Percentiles rank a stretch among this genome's conserved stretches.
Conservation (phyloP, 2,113 vertebrate species). For the Galeopterus variegatus region DNA sequence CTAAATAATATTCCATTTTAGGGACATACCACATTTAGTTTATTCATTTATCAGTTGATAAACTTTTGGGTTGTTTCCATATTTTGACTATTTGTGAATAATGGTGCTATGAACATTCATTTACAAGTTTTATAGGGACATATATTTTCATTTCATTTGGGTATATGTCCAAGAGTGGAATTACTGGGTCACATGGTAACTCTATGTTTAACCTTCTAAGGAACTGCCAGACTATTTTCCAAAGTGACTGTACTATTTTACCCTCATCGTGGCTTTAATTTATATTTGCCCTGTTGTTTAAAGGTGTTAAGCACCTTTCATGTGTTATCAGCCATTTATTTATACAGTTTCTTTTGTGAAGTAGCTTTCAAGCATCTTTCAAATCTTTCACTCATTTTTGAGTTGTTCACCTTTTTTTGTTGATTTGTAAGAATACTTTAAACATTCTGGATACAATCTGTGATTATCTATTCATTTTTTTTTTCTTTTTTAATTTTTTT, state of each 20-base stretch:
- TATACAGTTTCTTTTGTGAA: background rate
- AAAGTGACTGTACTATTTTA: background rate
- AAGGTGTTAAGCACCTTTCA: constrained; percentile 20
- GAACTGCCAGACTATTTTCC: constrained; percentile 8
- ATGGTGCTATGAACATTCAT: background rate
- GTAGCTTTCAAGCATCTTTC: background rate
- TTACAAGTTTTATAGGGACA: background rate
- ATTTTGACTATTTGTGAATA: too few species aligned
- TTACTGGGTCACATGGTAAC: background rate
- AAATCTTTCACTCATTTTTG: background rate
- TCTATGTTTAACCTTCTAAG: background rate
- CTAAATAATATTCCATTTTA: background rate
- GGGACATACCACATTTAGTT: background rate
- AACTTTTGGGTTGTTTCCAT: too few species aligned
- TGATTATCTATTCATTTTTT: background rate
- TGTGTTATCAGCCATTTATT: background rate
- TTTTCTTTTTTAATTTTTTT: too few species aligned
- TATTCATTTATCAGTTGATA: too few species aligned
- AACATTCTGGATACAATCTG: constrained; percentile 5
- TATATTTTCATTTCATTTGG: background rate
- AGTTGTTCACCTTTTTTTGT: background rate
- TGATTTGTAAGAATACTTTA: background rate
- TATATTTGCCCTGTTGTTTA: background rate
- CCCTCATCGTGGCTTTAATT: background rate
- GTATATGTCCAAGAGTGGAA: background rate